phyloP scores from a whole-genome alignment of 2,113 vertebrate species.

The Pheucticus melanocephalus region DNA sequence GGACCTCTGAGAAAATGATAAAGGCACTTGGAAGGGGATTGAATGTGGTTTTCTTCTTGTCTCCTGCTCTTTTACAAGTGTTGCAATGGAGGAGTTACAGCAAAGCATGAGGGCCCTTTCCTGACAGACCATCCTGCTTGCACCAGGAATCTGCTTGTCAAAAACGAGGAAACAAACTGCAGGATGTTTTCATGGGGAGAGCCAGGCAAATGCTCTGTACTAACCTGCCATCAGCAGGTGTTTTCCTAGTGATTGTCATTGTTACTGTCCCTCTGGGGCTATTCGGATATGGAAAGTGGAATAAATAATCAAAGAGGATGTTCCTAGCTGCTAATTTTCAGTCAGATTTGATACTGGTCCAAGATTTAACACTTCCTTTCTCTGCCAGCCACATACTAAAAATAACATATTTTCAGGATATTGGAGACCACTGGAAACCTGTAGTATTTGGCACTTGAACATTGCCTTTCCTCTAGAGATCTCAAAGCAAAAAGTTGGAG shows the following conservation, averaged over 20 bases:
- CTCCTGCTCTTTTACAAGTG: background rate
- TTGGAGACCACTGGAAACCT: constrained; percentile 42
- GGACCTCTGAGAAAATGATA: background rate
- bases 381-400: constrained; percentile 46
- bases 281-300: constrained; percentile 34
- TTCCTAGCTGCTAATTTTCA: constrained; percentile 61
- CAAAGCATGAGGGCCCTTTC: background rate
- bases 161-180: background rate
- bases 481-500: background rate
- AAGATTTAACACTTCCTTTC: constrained; percentile 64
- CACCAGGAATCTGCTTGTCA: background rate
- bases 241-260: constrained; percentile 33
- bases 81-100: background rate
- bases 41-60: background rate
- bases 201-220: background rate
- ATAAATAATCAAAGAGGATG: constrained; percentile 61
- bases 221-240: constrained; percentile 25
- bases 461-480: background rate
- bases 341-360: constrained; percentile 40
- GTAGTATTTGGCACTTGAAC: constrained; percentile 27
- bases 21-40: background rate
- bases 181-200: background rate
- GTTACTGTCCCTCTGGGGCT: constrained; percentile 31
- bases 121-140: background rate
- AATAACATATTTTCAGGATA: constrained; percentile 64